Evolutionary conservation across 1,140 invertebrate genomes (phyloP).

Genomic region (Cotesia vestalis): DNA sequence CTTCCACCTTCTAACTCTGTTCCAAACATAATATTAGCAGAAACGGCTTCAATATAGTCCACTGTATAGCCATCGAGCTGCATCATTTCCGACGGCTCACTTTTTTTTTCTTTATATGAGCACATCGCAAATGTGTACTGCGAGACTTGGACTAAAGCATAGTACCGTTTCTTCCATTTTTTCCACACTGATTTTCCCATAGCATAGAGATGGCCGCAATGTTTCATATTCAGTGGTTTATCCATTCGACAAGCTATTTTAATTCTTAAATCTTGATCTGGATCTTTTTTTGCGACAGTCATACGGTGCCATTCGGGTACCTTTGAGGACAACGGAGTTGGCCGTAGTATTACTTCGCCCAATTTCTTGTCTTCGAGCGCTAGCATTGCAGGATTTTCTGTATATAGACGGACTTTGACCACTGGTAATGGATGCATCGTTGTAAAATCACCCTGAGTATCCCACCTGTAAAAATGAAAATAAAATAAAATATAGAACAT

Average conservation of each 20-base stretch:
- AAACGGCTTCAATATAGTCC: slow-evolving; percentile 95
- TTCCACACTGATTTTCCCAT: slow-evolving; percentile 98
- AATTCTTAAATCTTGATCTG: slow-evolving; percentile 95
- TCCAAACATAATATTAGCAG: slow-evolving; percentile 90
- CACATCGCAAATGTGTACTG: slow-evolving; percentile 99
- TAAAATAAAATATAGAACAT: not conserved
- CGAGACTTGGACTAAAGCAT: slow-evolving; percentile 97
- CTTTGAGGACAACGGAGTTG: slow-evolving; percentile 91
- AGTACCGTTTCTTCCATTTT: slow-evolving; percentile 99
- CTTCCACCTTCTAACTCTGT: slow-evolving; percentile 71
- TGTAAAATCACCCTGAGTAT: slow-evolving; percentile 97
- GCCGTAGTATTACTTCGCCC: slow-evolving; percentile 91
- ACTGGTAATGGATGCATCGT: slow-evolving; percentile 96
- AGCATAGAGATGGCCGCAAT: slow-evolving; percentile 90
- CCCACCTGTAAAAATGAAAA: slow-evolving; percentile 75
- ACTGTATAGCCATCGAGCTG: slow-evolving; percentile 99
- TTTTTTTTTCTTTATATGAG: slow-evolving; percentile 99
- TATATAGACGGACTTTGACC: slow-evolving; percentile 97
- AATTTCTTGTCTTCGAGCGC: slow-evolving; percentile 98
- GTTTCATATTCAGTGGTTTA: slow-evolving; percentile 99
- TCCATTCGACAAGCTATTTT: slow-evolving; percentile 98
- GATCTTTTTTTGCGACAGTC: slow-evolving; percentile 91
- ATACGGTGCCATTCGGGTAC: slow-evolving; percentile 98
- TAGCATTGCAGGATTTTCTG: slow-evolving; percentile 96
- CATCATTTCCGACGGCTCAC: slow-evolving; percentile 99